Base-by-base conservation (phyloP, 2,888 invertebrate species). In the Mesodorylaimus sp. region DNA sequence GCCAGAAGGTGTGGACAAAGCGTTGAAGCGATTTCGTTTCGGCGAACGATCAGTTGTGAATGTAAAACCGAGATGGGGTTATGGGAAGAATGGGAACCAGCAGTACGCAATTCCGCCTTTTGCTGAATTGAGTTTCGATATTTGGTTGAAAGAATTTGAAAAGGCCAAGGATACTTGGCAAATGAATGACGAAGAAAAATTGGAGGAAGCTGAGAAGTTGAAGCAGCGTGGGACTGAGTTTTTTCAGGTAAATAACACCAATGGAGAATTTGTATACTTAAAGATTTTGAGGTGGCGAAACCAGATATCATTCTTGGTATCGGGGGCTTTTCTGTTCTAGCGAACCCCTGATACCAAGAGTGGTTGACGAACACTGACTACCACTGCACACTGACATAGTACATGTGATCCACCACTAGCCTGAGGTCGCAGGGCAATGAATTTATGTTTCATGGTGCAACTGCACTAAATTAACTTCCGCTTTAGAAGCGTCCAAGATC, bases 171-270 rank as follows among this genome's bases (percentile, higher is more conserved):
- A 84, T 57, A 68, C 74, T 43, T 93, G 89, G 88, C 76, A 81
- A 41, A 74, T 93, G 73, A 79, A 82, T 53, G 73, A 75, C 1
- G 68, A 73, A 0, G 84, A 91, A 67, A 83, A 83, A 64, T 58
- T 93, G 3, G 80, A 80, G 51, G 82, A 83, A 62, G 79, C 83
- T 0, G 78, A 79, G 65, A 71, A 81, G 16, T 80, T 78, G 55
- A 95, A 95, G 69, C 81, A 83, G 54, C 88, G 84, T 64, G 95
- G 91, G 43, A 91, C 87, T 0, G 75, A 76, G 45, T 89, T 84
- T 66, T 87, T 88, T 63, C 87, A 86, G 68, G 75, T 70, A 56
- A 50, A 28, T 24, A 36, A 43, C n/a, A n/a, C n/a, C n/a, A n/a
- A n/a, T n/a, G n/a, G n/a, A 38, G 5, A n/a, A 27, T 53, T 36